Evolutionary conservation across 2,888 invertebrate species (phyloP).

Genomic region (Elmis aenea): DNA sequence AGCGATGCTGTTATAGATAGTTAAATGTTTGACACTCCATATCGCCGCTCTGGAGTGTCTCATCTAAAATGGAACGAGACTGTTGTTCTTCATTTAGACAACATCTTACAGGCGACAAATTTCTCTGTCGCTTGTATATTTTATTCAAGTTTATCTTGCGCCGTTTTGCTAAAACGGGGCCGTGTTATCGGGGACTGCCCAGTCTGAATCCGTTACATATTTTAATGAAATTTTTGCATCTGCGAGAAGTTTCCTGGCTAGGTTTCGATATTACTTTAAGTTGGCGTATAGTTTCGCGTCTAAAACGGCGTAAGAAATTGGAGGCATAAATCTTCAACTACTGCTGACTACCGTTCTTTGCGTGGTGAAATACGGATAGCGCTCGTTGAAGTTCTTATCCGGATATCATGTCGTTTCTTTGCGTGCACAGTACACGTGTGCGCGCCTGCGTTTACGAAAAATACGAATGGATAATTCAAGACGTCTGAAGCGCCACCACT

Average conservation of each 20-base stretch:
- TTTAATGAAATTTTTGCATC: no score
- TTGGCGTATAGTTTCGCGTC: no score
- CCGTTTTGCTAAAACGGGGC: no score
- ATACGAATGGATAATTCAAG: conserved; percentile 14
- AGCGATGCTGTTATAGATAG: conserved; percentile 6
- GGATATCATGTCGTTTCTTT: conserved; percentile 28
- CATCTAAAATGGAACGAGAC: conserved; percentile 11
- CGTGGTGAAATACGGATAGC: conserved; percentile 8
- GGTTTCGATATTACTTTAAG: no score
- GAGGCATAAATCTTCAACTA: no score
- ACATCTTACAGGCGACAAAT: neutral
- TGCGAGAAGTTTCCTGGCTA: no score
- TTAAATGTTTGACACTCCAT: conserved; percentile 12
- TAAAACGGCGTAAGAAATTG: no score
- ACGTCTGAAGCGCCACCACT: conserved; percentile 20
- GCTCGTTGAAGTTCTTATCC: conserved; percentile 16
- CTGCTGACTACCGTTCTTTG: no score
- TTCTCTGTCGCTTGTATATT: no score
- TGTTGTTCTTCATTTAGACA: conserved; percentile 4
- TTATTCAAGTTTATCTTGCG: no score
- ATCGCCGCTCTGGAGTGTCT: conserved; percentile 10
- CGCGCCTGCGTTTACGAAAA: conserved; percentile 15
- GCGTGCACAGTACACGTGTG: conserved; percentile 18
- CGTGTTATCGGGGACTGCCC: no score
- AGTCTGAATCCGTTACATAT: no score